Percentiles rank a stretch among this genome's conserved stretches.
Conservation (phyloP, 2,113 vertebrate species). For the Balaeniceps rex region DNA sequence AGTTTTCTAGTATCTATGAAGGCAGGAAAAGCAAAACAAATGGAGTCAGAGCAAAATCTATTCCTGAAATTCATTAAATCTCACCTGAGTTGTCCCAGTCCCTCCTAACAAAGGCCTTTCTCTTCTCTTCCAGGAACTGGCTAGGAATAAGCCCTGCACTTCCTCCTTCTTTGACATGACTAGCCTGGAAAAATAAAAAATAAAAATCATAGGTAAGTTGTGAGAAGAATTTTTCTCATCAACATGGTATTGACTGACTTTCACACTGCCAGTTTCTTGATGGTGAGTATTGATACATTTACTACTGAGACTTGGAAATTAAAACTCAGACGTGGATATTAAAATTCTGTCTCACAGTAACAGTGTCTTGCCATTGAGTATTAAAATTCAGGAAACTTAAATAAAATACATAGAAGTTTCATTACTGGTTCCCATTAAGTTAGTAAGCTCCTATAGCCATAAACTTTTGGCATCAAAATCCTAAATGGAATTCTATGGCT, state of each 20-base stretch:
- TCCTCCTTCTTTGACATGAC: conserved; percentile 88
- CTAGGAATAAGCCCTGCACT: conserved; percentile 95
- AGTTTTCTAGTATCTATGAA: background rate
- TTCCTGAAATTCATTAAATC: background rate
- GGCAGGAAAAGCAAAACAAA: background rate
- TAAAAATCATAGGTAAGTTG: background rate
- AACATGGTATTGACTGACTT: background rate
- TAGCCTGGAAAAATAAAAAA: conserved; percentile 71
- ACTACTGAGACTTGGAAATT: background rate
- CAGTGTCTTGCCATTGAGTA: background rate
- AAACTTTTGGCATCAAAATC: background rate
- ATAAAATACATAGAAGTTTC: background rate
- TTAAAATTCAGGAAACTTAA: background rate
- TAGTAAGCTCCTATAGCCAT: background rate
- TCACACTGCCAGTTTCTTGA: background rate
- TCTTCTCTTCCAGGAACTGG: conserved; percentile 97
- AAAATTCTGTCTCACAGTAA: background rate
- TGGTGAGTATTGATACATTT: background rate
- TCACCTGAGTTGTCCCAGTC: conserved; percentile 89
- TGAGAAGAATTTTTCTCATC: background rate
- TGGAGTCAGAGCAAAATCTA: background rate
- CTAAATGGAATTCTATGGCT: background rate
- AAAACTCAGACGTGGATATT: background rate
- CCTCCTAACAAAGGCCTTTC: conserved; percentile 96
- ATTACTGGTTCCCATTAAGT: background rate